Conservation (phyloP, 2,888 invertebrate species). For the Drosophila neotestacea region DNA sequence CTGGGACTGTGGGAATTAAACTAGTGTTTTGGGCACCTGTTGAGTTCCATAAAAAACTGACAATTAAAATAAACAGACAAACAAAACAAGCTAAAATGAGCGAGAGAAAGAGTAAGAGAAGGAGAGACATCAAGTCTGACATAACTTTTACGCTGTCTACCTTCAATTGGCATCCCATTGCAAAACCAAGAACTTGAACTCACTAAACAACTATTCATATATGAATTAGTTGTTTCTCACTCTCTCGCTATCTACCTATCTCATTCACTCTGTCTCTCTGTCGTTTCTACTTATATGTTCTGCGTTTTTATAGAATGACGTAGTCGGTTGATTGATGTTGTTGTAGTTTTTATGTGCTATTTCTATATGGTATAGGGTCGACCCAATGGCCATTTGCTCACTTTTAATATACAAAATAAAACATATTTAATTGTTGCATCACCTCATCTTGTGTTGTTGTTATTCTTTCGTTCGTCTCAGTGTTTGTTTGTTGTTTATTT, state of each 20-base stretch:
- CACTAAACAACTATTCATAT: constrained; percentile 52
- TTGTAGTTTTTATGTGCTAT: constrained; percentile 9
- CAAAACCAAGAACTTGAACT: constrained; percentile 79
- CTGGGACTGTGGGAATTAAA: constrained; percentile 31
- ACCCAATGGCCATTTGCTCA: constrained; percentile 28
- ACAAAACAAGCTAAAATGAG: background rate
- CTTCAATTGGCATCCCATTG: constrained; percentile 64
- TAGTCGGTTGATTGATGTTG: constrained; percentile 54
- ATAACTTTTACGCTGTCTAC: constrained; percentile 61
- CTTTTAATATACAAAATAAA: constrained; percentile 27
- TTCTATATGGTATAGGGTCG: constrained; percentile 17
- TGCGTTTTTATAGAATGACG: constrained; percentile 64
- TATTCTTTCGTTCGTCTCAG: constrained; percentile 19
- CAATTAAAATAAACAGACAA: constrained; percentile 28
- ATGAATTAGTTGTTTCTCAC: constrained; percentile 17
- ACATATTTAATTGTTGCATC: constrained; percentile 50
- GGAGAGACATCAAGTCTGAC: constrained; percentile 41
- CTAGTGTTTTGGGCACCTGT: constrained; percentile 58
- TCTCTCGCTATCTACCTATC: constrained; percentile 3
- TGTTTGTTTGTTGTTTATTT: constrained; percentile 15
- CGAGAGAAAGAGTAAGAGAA: background rate
- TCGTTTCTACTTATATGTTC: constrained; percentile 5
- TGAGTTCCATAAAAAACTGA: constrained; percentile 27
- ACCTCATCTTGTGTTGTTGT: constrained; percentile 56
- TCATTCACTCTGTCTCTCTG: background rate